Percentiles rank a stretch among this genome's conserved stretches.
These are phyloP conservation scores for Lampris megalopsis DNA, from an alignment of 2,113 vertebrate species.

Conservation along the genomic window DNA sequence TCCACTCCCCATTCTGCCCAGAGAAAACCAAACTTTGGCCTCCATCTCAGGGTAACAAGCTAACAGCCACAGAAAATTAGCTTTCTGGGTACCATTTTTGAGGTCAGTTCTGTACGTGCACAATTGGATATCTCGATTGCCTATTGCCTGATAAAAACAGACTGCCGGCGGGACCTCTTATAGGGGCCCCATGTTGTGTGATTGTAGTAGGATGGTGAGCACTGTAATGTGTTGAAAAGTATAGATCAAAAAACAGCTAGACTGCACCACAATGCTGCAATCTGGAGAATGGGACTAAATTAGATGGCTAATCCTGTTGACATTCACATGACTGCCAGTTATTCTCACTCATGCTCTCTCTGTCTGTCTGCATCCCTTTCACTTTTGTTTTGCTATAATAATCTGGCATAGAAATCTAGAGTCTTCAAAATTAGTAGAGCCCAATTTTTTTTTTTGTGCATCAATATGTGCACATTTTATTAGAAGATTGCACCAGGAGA, in stretches of 20 bases:
- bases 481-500: no score
- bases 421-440: no score
- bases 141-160: constrained; percentile 26
- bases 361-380: not conserved
- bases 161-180: not conserved
- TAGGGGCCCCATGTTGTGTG: not conserved
- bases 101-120: constrained; percentile 29
- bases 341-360: not conserved
- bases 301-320: constrained; percentile 40
- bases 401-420: not conserved
- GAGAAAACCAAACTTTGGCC: constrained; percentile 29
- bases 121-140: constrained; percentile 9
- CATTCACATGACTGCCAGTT: constrained; percentile 8
- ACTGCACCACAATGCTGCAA: constrained; percentile 11
- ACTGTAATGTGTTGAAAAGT: constrained; percentile 35
- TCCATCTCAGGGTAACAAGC: constrained; percentile 14
- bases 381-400: not conserved
- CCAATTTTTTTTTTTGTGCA: no score
- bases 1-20: constrained; percentile 6
- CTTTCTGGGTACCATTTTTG: constrained; percentile 10
- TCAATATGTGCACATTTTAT: no score
- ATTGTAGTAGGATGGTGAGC: not conserved
- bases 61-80: constrained; percentile 13
- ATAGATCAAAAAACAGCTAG: constrained; percentile 39
- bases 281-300: constrained; percentile 43